Conservation (phyloP, 2,888 invertebrate genomes). For the Hypomecis punctinalis region DNA sequence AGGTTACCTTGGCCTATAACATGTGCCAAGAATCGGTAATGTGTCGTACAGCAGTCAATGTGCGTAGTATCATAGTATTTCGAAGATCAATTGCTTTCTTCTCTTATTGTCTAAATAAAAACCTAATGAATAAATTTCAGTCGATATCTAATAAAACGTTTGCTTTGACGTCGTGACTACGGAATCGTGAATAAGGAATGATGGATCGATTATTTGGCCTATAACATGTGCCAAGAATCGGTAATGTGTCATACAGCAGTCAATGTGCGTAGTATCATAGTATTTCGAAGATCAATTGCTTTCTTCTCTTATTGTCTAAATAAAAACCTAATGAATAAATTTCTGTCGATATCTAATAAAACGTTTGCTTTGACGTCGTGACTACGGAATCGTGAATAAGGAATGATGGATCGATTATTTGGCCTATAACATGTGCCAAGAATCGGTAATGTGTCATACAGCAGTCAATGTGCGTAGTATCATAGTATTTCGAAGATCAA, state of each 20-base stretch:
- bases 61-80: neutral
- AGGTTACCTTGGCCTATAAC: slow-evolving; percentile 4
- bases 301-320: slow-evolving; percentile 11
- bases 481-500: neutral
- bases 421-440: slow-evolving; percentile 24
- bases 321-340: too few relatives aligned
- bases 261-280: neutral
- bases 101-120: slow-evolving; percentile 12
- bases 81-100: neutral
- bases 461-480: neutral
- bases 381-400: too few relatives aligned
- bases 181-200: too few relatives aligned
- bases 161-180: too few relatives aligned
- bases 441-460: slow-evolving; percentile 2
- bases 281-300: neutral
- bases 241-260: neutral
- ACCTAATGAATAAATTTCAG: too few relatives aligned
- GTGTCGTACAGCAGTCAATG: neutral
- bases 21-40: slow-evolving; percentile 23
- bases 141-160: too few relatives aligned
- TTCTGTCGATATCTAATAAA: too few relatives aligned
- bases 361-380: too few relatives aligned
- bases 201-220: neutral
- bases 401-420: neutral
- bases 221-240: slow-evolving; percentile 25